phyloP scores from a whole-genome alignment of 2,888 invertebrate species.

The Platycnemis pennipes region DNA sequence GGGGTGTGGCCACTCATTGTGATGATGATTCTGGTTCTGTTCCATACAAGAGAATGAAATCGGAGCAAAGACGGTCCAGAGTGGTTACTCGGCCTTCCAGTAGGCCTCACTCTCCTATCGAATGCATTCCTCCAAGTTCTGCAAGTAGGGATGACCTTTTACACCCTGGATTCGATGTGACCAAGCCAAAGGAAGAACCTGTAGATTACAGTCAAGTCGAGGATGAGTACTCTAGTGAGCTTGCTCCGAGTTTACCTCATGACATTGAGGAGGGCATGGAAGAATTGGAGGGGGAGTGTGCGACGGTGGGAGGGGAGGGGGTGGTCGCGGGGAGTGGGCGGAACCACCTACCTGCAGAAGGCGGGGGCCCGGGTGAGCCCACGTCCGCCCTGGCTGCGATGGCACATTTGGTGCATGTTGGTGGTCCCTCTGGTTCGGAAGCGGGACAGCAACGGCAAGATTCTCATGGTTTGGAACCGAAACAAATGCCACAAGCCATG shows the following conservation, averaged over 20 bases:
- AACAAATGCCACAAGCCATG: conserved; percentile 15
- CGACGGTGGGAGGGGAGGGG: conserved; percentile 3
- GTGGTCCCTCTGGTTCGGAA: conserved; percentile 55
- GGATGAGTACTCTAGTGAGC: conserved; percentile 68
- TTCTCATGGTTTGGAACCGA: conserved; percentile 35
- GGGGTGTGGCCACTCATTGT: conserved; percentile 40
- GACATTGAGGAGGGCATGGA: conserved; percentile 58
- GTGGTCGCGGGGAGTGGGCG: conserved; percentile 9
- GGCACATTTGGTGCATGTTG: conserved; percentile 61
- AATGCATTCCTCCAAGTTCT: conserved; percentile 61
- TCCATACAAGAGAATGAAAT: conserved; percentile 41
- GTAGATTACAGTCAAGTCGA: conserved; percentile 70
- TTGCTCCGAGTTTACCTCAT: conserved; percentile 52
- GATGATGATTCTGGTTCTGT: conserved; percentile 40
- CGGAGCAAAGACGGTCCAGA: conserved; percentile 56
- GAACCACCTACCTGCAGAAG: conserved; percentile 54
- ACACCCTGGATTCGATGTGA: conserved; percentile 73
- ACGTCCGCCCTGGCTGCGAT: conserved; percentile 54
- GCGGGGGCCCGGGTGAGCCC: neutral
- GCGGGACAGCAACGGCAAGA: conserved; percentile 44
- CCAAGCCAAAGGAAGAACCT: conserved; percentile 71
- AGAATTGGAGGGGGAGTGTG: conserved; percentile 36
- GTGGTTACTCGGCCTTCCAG: conserved; percentile 42
- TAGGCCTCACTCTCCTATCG: conserved; percentile 47
- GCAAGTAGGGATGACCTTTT: conserved; percentile 47